Conservation (phyloP, 2,888 invertebrate genomes). For the Pachymerium ferrugineum region DNA sequence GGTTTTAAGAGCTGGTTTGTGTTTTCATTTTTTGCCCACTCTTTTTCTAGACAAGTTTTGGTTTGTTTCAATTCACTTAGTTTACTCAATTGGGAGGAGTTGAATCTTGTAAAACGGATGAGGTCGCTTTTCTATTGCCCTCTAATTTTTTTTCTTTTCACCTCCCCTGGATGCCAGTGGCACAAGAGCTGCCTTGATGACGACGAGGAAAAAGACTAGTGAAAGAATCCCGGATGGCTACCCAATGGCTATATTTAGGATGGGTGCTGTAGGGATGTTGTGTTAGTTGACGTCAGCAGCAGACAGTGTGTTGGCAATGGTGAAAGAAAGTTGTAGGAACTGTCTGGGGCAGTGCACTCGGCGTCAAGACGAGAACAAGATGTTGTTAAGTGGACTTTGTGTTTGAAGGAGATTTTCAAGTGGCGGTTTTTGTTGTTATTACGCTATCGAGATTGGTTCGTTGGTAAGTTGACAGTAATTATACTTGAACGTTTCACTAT, state of each 20-base stretch:
- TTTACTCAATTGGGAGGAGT: background rate
- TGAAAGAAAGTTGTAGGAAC: background rate
- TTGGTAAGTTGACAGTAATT: background rate
- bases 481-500: background rate
- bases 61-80: background rate
- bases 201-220: background rate
- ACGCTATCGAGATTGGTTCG: background rate
- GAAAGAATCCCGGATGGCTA: background rate
- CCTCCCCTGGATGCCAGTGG: background rate
- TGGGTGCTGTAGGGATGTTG: background rate
- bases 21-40: background rate
- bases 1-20: background rate
- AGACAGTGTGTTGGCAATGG: background rate
- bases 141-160: background rate
- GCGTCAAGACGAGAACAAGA: background rate
- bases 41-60: background rate
- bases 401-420: background rate
- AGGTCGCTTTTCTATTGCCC: background rate
- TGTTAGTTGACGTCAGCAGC: background rate
- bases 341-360: background rate
- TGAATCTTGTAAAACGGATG: background rate
- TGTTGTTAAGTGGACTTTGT: background rate
- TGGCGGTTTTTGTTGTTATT: background rate
- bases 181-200: background rate
- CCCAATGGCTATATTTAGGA: conserved; percentile 10